Evolutionary conservation across 2,797 vertebrate genomes (phyloP), one percentile per base, ranked within the genome.

Genomic region (Kryptolebias ocellatus): DNA sequence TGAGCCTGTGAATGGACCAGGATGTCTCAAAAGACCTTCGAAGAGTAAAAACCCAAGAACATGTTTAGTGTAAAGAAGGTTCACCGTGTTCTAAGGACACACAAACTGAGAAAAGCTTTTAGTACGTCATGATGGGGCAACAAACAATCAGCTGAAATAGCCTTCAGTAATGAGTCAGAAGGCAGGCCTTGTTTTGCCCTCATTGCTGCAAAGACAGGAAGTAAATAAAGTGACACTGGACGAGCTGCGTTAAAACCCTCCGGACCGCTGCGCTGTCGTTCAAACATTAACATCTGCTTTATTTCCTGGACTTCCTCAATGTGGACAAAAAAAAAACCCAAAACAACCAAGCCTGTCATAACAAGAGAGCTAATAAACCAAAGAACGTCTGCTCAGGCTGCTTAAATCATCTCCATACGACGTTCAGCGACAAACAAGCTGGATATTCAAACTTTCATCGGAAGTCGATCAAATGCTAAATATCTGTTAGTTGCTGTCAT

Each of bases 311-410:
- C 1, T 27, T 24, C 47, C 6, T 49, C 54, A 28, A 55, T n/a
- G 42, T 42, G 54, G n/a, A n/a, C 31, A 63, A 47, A 47, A 42
- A 42, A 44, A 12, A 44, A 44, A 4, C 4, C 1, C 4, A 0
- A 69, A 79, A 61, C 60, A 60, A 53, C 16, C 52, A 12, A 17
- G 42, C 24, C 52, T 62, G 60, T 66, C 57, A 45, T 18, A 39
- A 49, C 17, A 28, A 0, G 1, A 44, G 20, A 27, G 17, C 34
- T 0, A 45, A 44, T 37, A 50, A 27, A 47, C 45, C 15, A 5
- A 3, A 50, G 16, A 27, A 39, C 18, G 49, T 55, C n/a, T 46
- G 55, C 31, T 59, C 37, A 6, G 65, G 9, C 49, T 17, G 34
- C 24, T 20, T 11, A 7, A 12, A 10, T 52, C 42, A 12, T 39